A percentile compares a stretch with the other conserved stretches of the same genome.
Evolutionary conservation across 2,888 invertebrate genomes (phyloP).

Genomic region (Orchesellides sinensis): DNA sequence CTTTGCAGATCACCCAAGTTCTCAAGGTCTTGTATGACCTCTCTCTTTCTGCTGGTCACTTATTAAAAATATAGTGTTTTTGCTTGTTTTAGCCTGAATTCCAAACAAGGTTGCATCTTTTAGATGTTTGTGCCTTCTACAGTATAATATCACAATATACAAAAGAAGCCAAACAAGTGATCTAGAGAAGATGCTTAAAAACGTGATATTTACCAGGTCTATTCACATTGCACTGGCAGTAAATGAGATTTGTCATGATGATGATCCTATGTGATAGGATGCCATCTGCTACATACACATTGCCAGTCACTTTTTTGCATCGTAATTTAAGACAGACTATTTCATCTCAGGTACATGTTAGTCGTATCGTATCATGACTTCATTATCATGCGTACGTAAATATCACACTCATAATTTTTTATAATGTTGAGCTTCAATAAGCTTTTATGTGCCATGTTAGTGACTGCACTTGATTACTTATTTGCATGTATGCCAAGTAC

Average conservation of each 20-base stretch:
- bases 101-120: conserved; percentile 54
- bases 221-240: neutral
- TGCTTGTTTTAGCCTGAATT: conserved; percentile 46
- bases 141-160: no score
- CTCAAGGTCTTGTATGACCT: conserved; percentile 60
- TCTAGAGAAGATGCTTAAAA: neutral
- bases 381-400: neutral
- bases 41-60: conserved; percentile 17
- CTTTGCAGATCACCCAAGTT: conserved; percentile 37
- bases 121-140: neutral
- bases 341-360: neutral
- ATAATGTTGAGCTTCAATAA: neutral
- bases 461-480: conserved; percentile 2
- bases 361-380: no score
- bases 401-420: neutral
- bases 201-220: neutral
- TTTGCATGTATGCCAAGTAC: conserved; percentile 1
- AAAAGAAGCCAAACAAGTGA: neutral
- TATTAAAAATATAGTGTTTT: conserved; percentile 11
- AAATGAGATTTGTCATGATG: neutral
- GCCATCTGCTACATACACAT: neutral
- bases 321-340: neutral
- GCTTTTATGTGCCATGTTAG: conserved; percentile 12
- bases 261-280: neutral
- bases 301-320: neutral